Evolutionary conservation across 2,888 invertebrate species (phyloP).

Genomic region (Apotomis capreana): DNA sequence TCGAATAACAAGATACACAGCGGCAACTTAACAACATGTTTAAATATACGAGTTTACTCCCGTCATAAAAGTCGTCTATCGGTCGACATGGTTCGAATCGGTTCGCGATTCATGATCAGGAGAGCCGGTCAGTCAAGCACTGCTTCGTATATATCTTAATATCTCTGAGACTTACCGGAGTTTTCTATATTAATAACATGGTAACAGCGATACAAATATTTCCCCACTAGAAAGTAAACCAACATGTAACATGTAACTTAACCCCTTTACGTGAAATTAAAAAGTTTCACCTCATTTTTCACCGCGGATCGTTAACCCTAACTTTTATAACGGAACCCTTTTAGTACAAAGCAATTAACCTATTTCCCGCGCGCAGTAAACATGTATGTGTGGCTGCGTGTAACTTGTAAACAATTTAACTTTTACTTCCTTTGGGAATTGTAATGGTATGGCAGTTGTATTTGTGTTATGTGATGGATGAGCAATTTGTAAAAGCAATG

Average conservation of each 20-base stretch:
- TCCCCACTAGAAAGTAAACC: not conserved
- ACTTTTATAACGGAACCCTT: slow-evolving; percentile 39
- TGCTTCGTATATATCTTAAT: no score
- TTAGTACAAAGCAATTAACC: slow-evolving; percentile 40
- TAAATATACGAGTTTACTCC: no score
- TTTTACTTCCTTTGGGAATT: not conserved
- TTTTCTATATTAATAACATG: no score
- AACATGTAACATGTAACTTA: slow-evolving; percentile 1
- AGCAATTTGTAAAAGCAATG: not conserved
- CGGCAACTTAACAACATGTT: no score
- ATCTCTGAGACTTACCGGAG: no score
- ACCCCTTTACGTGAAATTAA: slow-evolving; percentile 31
- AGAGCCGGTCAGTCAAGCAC: no score
- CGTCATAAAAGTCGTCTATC: no score
- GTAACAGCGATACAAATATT: not conserved
- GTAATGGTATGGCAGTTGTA: not conserved
- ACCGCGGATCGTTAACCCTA: slow-evolving; percentile 34
- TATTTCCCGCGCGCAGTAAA: slow-evolving; percentile 21
- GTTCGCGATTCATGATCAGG: no score
- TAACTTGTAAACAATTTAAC: not conserved
- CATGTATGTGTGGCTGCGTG: not conserved
- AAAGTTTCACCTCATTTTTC: slow-evolving; percentile 35
- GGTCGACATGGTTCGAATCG: no score
- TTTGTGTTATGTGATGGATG: not conserved
- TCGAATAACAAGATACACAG: no score